Evolutionary conservation across 2,888 invertebrate genomes (phyloP), one percentile per base, ranked within the genome.

Genomic region (Metellina segmentata): DNA sequence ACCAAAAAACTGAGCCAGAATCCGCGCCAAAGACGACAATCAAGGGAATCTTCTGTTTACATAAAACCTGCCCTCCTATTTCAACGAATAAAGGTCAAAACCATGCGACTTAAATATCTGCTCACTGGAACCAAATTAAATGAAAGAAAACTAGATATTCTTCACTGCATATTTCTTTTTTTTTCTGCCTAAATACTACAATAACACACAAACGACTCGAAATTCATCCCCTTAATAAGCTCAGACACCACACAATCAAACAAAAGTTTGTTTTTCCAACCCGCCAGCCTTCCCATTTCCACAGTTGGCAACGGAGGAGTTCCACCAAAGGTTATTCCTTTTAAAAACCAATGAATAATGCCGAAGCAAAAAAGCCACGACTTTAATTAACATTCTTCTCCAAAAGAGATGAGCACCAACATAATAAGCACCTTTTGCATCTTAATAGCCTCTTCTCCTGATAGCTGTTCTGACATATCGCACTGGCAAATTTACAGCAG

Each of bases 311-410:
- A 72, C n/a, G 16, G 11, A 16, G 7, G 70, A 20, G 82, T 52
- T 16, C 34, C 34, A 85, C 34, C 34, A 85, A 75, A 85, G 86
- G 77, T 86, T 86, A 71, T 86, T 48, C 71, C 81, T 81, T 81
- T 87, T 72, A 72, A 48, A 88, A 81, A 71, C 20, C 34, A 88
- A 81, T 85, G 85, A 90, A 81, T 85, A 81, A 81, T 81, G 49
- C 69, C 51, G 51, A 49, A 86, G 74, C 75, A 11, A 13, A 53
- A 90, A 69, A 85, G 81, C 81, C 90, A 90, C 90, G 90, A 86
- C 81, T 90, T 90, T 85, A 90, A 90, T 90, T 90, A 90, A 90
- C 90, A 90, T 90, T 90, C 90, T 81, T 85, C 75, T 19, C 7
- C 16, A 81, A 34, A 78, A 20, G 69, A 52, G 78, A 77, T 78